A percentile compares a stretch with the other conserved stretches of the same genome.
Evolutionary conservation across 2,888 invertebrate genomes (phyloP).

Genomic region (Tryphoninae sp.): DNA sequence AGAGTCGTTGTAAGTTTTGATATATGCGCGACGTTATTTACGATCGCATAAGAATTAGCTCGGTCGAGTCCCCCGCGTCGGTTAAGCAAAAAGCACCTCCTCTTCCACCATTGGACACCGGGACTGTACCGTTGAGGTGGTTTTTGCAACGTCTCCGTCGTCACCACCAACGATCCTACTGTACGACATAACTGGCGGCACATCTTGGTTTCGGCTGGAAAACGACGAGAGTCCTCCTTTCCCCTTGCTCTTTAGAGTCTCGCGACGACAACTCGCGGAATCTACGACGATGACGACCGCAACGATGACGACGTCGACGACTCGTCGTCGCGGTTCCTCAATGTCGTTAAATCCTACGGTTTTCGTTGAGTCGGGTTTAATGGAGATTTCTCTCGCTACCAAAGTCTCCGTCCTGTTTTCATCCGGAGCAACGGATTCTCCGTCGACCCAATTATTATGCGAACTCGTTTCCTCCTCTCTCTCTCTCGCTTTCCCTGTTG

Average conservation of each 20-base stretch:
- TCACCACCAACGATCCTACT: slow-evolving; percentile 19
- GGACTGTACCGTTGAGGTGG: slow-evolving; percentile 32
- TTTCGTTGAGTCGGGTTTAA: slow-evolving; percentile 69
- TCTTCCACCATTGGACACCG: slow-evolving; percentile 37
- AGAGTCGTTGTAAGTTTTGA: slow-evolving; percentile 77
- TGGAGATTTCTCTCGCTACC: slow-evolving; percentile 61
- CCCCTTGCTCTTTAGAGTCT: neutral
- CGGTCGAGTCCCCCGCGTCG: slow-evolving; percentile 66
- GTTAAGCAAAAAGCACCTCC: slow-evolving; percentile 65
- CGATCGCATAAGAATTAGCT: slow-evolving; percentile 80
- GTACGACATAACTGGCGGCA: neutral
- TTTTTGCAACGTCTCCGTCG: slow-evolving; percentile 14
- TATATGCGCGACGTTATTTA: slow-evolving; percentile 79
- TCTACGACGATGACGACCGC: slow-evolving; percentile 28
- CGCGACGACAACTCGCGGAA: slow-evolving; percentile 45
- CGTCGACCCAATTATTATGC: slow-evolving; percentile 57
- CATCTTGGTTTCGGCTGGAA: too few relatives aligned
- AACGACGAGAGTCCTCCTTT: neutral
- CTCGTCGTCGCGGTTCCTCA: slow-evolving; percentile 66
- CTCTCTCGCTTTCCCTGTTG: neutral
- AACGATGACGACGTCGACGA: slow-evolving; percentile 26
- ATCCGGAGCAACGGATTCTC: slow-evolving; percentile 19
- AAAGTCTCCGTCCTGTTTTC: slow-evolving; percentile 19
- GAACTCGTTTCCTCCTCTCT: neutral
- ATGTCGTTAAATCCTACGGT: slow-evolving; percentile 71